Percentiles rank a stretch among this genome's conserved stretches.
Conservation (phyloP, 2,797 vertebrate genomes). For the Enteromius argenteus region DNA sequence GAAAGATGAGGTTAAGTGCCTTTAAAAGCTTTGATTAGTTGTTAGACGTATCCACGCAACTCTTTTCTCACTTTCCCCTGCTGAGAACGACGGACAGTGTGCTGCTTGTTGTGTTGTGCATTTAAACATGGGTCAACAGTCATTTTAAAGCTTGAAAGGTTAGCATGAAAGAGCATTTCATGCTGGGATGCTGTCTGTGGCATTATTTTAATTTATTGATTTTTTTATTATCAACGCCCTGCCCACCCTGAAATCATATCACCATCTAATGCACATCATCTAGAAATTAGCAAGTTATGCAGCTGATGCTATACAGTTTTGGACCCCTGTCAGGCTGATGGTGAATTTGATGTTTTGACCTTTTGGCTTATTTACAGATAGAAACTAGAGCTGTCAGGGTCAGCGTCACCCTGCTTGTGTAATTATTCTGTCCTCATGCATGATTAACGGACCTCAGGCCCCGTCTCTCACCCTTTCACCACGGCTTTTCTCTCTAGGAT, state of each 20-base stretch:
- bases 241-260: neutral
- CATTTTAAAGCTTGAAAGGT: slow-evolving; percentile 5
- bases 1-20: slow-evolving; percentile 50
- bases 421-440: slow-evolving; percentile 73
- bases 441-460: slow-evolving; percentile 65
- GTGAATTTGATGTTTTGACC: slow-evolving; percentile 56
- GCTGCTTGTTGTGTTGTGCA: neutral
- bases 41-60: slow-evolving; percentile 39
- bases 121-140: neutral
- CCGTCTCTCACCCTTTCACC: slow-evolving; percentile 19
- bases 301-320: slow-evolving; percentile 9
- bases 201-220: neutral
- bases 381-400: slow-evolving; percentile 67
- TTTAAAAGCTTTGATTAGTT: slow-evolving; percentile 52
- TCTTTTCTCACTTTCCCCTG: slow-evolving; percentile 33
- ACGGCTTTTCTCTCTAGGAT: neutral
- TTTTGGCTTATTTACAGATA: slow-evolving; percentile 71
- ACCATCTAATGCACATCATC: neutral
- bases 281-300: neutral
- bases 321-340: neutral
- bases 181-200: neutral
- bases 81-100: neutral
- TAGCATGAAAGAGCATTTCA: neutral
- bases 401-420: slow-evolving; percentile 62
- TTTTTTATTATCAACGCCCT: neutral